Evolutionary conservation across 1,140 invertebrate genomes (phyloP).

Genomic region (Arctopsyche grandis): DNA sequence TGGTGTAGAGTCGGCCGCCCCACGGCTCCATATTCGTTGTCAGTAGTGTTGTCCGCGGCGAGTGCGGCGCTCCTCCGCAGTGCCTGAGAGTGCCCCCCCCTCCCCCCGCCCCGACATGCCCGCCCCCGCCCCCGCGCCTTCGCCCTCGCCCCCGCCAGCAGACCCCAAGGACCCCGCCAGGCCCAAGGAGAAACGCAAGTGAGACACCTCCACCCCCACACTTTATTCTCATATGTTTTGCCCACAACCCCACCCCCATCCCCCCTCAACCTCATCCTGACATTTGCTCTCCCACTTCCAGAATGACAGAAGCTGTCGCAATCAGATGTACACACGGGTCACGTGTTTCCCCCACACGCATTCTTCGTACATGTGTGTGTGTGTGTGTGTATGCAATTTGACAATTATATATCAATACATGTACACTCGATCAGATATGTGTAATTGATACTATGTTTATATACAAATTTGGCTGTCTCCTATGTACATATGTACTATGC

Average conservation of each 20-base stretch:
- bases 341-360: background rate
- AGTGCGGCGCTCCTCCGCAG: slow-evolving; percentile 67
- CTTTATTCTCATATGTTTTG: background rate
- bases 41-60: background rate
- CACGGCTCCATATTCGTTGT: no score
- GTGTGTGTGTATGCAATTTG: no score
- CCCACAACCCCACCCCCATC: background rate
- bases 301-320: background rate
- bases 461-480: no score
- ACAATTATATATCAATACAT: no score
- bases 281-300: no score
- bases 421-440: no score
- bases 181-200: slow-evolving; percentile 63
- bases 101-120: background rate
- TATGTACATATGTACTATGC: no score
- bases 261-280: background rate
- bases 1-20: no score
- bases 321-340: background rate
- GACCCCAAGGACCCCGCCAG: no score
- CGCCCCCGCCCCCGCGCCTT: background rate
- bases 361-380: background rate
- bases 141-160: no score
- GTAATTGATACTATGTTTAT: no score
- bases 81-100: slow-evolving; percentile 65
- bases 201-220: slow-evolving; percentile 35